Percentiles rank a stretch among this genome's conserved stretches.
Evolutionary conservation across 2,113 vertebrate species (phyloP).

Genomic region (Lamprotornis superbus): DNA sequence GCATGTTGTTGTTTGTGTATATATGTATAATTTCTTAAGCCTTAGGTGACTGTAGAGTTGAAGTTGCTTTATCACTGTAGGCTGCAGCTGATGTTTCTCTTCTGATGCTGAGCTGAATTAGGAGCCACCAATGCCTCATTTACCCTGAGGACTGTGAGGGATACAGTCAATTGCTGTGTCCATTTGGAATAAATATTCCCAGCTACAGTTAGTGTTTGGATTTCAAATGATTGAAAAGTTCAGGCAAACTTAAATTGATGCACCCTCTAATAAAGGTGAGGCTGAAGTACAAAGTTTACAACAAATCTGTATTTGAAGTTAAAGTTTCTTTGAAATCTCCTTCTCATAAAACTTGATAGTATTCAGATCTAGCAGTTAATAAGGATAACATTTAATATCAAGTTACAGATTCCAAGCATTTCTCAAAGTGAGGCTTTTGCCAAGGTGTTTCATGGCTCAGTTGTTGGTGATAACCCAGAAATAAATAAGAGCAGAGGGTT

Average conservation of each 20-base stretch:
- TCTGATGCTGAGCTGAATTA: background rate
- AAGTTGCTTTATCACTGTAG: background rate
- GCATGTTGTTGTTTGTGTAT: background rate
- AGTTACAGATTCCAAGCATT: background rate
- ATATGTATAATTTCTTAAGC: background rate
- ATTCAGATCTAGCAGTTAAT: background rate
- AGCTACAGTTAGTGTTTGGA: background rate
- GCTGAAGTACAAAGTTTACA: background rate
- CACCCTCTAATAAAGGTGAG: background rate
- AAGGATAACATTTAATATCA: background rate
- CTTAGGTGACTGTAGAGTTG: background rate
- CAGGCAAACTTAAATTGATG: background rate
- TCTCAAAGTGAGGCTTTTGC: background rate
- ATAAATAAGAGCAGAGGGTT: background rate
- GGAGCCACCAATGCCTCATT: background rate
- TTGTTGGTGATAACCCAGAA: background rate
- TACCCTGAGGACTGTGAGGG: background rate
- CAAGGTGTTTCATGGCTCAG: background rate
- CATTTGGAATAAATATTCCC: background rate
- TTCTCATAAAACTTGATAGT: background rate
- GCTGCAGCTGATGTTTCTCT: background rate
- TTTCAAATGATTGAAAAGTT: background rate
- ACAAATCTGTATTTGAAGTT: background rate
- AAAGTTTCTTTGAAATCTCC: background rate
- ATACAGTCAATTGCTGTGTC: background rate